Conservation (phyloP, 2,888 invertebrate species). For the Dexiosoma caninum region DNA sequence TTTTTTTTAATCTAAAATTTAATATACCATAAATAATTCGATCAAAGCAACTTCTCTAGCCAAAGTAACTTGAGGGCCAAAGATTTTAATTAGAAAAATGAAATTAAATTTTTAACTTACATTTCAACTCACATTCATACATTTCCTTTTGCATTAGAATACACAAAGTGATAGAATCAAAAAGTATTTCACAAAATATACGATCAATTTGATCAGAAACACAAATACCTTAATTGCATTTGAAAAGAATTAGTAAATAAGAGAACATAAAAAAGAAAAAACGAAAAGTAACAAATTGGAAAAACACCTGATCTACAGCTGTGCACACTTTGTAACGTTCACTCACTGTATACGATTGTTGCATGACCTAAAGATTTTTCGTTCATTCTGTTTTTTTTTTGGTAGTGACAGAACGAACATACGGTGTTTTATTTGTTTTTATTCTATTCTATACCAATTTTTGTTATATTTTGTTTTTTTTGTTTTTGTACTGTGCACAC, state of each 20-base stretch:
- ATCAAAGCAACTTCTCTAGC: no score
- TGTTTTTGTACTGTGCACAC: not conserved
- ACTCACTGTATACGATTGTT: not conserved
- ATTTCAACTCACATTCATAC: no score
- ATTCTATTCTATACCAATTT: not conserved
- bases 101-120: no score
- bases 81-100: no score
- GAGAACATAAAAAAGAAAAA: not conserved
- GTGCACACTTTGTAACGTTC: conserved; percentile 34
- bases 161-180: no score
- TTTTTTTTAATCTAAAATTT: no score
- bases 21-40: no score
- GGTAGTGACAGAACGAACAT: conserved; percentile 11
- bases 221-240: not conserved
- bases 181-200: not conserved
- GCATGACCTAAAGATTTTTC: not conserved
- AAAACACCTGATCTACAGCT: conserved; percentile 62
- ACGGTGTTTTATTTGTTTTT: conserved; percentile 16
- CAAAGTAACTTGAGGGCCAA: no score
- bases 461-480: no score
- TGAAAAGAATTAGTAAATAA: no score
- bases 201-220: not conserved
- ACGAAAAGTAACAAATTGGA: not conserved
- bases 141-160: no score
- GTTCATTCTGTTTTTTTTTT: not conserved